Base-by-base conservation (phyloP, 2,113 vertebrate species). In the Prionailurus bengalensis region DNA sequence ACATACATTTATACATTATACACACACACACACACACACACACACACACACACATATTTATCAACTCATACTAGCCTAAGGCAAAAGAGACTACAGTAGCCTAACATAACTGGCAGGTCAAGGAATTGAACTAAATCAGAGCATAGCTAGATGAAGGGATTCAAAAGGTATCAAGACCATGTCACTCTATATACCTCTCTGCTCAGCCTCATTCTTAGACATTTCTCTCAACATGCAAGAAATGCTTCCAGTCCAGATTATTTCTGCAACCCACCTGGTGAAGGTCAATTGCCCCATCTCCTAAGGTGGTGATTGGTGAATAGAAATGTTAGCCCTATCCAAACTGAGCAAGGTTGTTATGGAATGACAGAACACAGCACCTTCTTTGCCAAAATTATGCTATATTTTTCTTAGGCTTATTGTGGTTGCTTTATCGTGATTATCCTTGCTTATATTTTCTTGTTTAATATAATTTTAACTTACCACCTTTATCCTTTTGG, bases 251-350 rank as follows among this genome's bases (percentile, higher is more conserved):
- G 27, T 83, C 13, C 36, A 4, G 36, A 58, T 11, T 66, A 39
- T 6, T 85, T 48, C 33, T 74, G 14, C 2, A 76, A 19, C 42
- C 16, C 15, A 48, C 2, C 68, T 91, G 82, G 13, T 42, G 31
- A 82, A 33, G 48, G 84, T 51, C n/a, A 78, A 15, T 66, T 48
- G 7, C 4, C 4, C 27, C 25, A n/a, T 31, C 36, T 66, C 14
- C 36, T 58, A 27, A 42, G 19, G 53, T 48, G 0, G 3, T 2
- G 1, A 31, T 19, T 42, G n/a, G 25, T 27, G 9, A 16, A 0
- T 36, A 65, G 27, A 33, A 84, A 8, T 12, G 33, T 27, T 29
- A 27, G 8, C 3, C 8, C 19, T 17, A 80, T 7, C 2, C 31
- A 31, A 42, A n/a, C 10, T 58, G 29, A 53, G 6, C 65, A 48